Evolutionary conservation across 2,113 vertebrate genomes (phyloP).

Genomic region (Dromiciops gliroides): DNA sequence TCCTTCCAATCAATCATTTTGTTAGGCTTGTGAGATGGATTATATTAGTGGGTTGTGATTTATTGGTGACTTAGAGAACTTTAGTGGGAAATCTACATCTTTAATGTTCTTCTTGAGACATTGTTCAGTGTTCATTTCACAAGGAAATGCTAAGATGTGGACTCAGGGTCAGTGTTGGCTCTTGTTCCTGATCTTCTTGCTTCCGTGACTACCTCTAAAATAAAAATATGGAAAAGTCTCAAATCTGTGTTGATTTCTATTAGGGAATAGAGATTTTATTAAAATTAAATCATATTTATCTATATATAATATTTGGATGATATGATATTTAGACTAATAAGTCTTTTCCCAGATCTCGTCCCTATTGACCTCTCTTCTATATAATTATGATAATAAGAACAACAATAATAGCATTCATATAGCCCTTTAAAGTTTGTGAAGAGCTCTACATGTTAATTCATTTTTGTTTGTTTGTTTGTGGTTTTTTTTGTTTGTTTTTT

Average conservation of each 20-base stretch:
- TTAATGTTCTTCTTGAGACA: neutral
- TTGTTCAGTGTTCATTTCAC: neutral
- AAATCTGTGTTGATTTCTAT: neutral
- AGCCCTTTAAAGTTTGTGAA: neutral
- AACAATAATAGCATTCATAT: neutral
- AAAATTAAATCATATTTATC: neutral
- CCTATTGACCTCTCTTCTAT: neutral
- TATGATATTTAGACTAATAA: neutral
- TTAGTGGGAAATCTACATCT: neutral
- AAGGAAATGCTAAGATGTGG: neutral
- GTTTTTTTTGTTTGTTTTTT: too few relatives aligned
- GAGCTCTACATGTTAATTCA: neutral
- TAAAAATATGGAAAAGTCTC: neutral
- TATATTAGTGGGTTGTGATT: neutral
- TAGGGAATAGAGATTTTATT: neutral
- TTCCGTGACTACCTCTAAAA: neutral
- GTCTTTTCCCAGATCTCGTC: neutral
- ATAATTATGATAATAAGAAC: neutral
- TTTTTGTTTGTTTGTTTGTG: too few relatives aligned
- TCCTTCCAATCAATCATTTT: neutral
- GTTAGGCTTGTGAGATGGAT: accelerated
- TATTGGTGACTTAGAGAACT: accelerated
- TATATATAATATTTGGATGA: too few relatives aligned
- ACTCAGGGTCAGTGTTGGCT: neutral
- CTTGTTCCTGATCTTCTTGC: neutral